Base-by-base conservation (phyloP, 2,888 invertebrate species). In the Hemicrepidius hirtus region DNA sequence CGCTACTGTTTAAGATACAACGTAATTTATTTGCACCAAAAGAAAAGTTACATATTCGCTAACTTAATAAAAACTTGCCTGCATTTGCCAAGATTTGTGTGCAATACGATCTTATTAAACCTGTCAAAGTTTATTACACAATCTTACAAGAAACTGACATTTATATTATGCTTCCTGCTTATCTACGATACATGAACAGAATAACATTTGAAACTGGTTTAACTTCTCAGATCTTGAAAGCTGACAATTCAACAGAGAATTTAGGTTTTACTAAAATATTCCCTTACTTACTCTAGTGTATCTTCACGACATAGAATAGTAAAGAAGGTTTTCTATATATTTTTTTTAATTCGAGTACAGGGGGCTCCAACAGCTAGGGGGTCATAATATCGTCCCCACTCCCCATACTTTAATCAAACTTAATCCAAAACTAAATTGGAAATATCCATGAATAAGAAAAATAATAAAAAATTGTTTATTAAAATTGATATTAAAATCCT, bases 21-120 rank as follows among this genome's bases (percentile, higher is more conserved):
- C 35, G 35, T 57, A 57, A 57, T 57, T 57, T 57, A 57, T 18
- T 57, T 37, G 12, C 57, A 37, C 21, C 57, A 37, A 13, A 16
- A 35, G 37, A 53, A 28, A 35, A 4, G 37, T 37, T 37, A 16
- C 37, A 20, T 37, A 37, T 57, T 57, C 18, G 10, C 9, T 35
- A 57, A 35, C 12, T 37, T 40, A 40, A 13, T 18, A 37, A 57
- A 57, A 57, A 57, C 13, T 18, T 18, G 12, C 10, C 35, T 57
- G 57, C 57, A 57, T 20, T 49, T 57, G 57, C 57, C 57, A 57
- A 57, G 57, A 57, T 57, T 57, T 57, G 57, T 37, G 37, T 18
- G 57, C 57, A 37, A 21, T 37, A 16, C 18, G 32, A 37, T 57
- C 57, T 37, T 57, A 57, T 37, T 57, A 57, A 57, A 57, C 37